Evolutionary conservation across 2,888 invertebrate genomes (phyloP).

Genomic region (Drosophila neotestacea): DNA sequence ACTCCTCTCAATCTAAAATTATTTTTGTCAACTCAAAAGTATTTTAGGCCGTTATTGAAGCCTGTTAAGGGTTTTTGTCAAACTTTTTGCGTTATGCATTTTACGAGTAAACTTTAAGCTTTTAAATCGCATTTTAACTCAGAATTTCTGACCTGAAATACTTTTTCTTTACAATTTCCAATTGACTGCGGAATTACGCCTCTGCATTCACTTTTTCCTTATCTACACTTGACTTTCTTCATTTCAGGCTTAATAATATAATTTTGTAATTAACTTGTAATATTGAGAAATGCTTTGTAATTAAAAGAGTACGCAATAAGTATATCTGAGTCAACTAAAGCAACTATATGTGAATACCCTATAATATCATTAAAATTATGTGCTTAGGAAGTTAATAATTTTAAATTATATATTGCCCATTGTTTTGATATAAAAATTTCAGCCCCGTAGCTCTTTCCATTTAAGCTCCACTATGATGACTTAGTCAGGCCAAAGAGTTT

Average conservation of each 20-base stretch:
- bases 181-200: slow-evolving; percentile 16
- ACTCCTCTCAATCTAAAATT: neutral
- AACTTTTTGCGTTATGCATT: slow-evolving; percentile 13
- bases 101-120: slow-evolving; percentile 22
- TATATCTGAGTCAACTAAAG: too few species aligned
- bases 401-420: too few species aligned
- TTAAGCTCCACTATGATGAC: too few species aligned
- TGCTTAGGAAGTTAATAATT: too few species aligned
- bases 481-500: too few species aligned
- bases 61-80: slow-evolving; percentile 17
- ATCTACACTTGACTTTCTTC: too few species aligned
- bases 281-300: neutral
- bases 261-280: neutral
- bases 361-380: too few species aligned
- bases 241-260: neutral
- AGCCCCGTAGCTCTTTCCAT: too few species aligned
- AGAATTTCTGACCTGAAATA: slow-evolving; percentile 7
- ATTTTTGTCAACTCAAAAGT: slow-evolving; percentile 4
- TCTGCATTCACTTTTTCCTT: neutral
- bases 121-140: slow-evolving; percentile 13
- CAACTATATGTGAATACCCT: too few species aligned
- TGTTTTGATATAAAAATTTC: too few species aligned
- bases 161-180: slow-evolving; percentile 19
- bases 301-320: too few species aligned
- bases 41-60: slow-evolving; percentile 24